Conservation (phyloP, 2,113 vertebrate species). For the Ophthalmolycus amberensis region DNA sequence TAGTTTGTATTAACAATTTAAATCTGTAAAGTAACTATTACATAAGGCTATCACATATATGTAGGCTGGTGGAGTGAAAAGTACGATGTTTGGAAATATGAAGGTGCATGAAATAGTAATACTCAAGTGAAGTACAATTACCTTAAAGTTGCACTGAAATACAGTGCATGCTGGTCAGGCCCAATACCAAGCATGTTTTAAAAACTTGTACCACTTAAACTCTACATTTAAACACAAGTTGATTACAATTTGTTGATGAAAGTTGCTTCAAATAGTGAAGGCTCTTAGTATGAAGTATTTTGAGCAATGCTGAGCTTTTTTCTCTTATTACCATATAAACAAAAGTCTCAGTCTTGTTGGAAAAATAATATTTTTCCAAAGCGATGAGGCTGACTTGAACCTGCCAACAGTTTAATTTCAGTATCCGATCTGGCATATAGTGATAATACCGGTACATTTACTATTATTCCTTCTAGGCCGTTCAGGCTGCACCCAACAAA, state of each 20-base stretch:
- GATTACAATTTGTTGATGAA: background rate
- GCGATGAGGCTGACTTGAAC: background rate
- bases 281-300: background rate
- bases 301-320: background rate
- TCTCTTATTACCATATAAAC: background rate
- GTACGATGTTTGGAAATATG: background rate
- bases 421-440: background rate
- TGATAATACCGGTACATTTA: background rate
- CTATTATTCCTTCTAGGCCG: background rate
- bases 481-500: background rate
- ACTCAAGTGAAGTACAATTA: background rate
- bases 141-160: background rate
- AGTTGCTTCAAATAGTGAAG: background rate
- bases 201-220: background rate
- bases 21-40: background rate
- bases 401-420: background rate
- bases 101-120: background rate
- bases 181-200: background rate
- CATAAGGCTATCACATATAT: background rate
- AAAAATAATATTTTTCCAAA: background rate
- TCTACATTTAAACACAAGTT: background rate
- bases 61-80: background rate
- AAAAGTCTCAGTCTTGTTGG: background rate
- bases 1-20: background rate
- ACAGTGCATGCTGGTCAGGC: background rate